Evolutionary conservation across 2,113 vertebrate species (phyloP), one percentile per base, ranked within the genome.

Genomic region (Laticauda laticaudata): DNA sequence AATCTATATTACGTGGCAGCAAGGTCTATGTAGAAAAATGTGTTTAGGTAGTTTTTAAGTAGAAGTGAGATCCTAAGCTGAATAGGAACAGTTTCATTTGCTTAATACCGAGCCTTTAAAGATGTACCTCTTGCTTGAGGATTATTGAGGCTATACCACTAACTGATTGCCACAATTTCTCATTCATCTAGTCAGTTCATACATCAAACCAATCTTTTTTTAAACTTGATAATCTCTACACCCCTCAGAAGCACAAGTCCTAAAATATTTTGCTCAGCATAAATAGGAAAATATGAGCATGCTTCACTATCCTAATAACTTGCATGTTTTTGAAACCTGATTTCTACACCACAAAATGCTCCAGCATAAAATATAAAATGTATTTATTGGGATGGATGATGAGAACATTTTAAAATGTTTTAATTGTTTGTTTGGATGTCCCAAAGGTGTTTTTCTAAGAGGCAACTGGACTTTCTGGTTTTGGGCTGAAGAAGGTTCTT

Each of bases 1-100:
- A 95, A 95, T 95, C 93, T 95, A 51, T 96, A 96, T 95, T 94
- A 96, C 92, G 91, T 95, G 95, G 91, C 94, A 95, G 95, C 94
- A 96, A 94, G 96, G 21, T 56, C 45, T 2, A 53, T 18, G 88
- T 20, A 24, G 89, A 90, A 85, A 96, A 91, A 96, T 95, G 94
- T 92, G 29, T 93, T 95, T 96, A 95, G 75, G 45, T 34, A 55
- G 89, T n/a, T 87, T 90, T 81, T 89, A 93, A 90, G 86, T 21
- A 64, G 56, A 90, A 85, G 21, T 43, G 9, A 57, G 55, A 75
- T 48, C 69, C 86, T 51, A 54, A 43, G 56, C 81, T 29, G 53
- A n/a, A 87, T 8, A 39, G 57, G 7, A 64, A 23, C 29, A 53
- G 5, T 86, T 56, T 26, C 26, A 21, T 55, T 18, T 43, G 10